These are phyloP conservation scores for Nesidiocoris tenuis DNA, from an alignment of 2,888 invertebrate species.

Conservation along the genomic window DNA sequence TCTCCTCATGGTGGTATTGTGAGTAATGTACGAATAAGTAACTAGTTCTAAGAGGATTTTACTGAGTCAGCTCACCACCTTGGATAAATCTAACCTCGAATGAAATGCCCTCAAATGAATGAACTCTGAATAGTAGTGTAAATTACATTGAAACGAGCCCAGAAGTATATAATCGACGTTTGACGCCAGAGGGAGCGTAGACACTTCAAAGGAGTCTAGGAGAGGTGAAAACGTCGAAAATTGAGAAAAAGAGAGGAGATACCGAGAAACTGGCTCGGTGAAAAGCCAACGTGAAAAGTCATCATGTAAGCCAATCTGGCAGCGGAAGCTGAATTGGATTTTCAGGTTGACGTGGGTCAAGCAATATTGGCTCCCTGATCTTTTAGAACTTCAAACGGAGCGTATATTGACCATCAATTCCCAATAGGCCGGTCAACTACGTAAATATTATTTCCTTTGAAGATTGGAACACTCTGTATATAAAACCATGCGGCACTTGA, in stretches of 20 bases:
- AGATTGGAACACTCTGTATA: background rate
- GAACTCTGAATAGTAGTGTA: too few species aligned
- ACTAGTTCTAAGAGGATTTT: too few species aligned
- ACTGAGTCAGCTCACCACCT: too few species aligned
- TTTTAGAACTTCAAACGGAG: conserved; percentile 15
- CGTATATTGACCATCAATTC: conserved; percentile 31
- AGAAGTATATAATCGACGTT: too few species aligned
- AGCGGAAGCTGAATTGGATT: conserved; percentile 20
- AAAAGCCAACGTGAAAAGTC: background rate
- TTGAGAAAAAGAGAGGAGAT: background rate
- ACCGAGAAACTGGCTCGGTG: background rate
- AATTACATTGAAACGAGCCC: too few species aligned
- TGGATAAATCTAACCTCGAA: too few species aligned
- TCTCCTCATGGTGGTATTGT: too few species aligned
- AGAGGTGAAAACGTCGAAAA: background rate
- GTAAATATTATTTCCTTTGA: background rate
- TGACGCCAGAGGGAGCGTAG: too few species aligned
- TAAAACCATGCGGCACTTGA: too few species aligned
- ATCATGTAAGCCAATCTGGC: conserved; percentile 29
- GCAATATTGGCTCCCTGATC: conserved; percentile 15
- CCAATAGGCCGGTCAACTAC: background rate
- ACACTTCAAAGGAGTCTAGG: too few species aligned
- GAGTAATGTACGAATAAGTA: too few species aligned
- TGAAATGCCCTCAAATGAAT: too few species aligned
- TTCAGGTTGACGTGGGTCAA: conserved; percentile 30